Evolutionary conservation across 23 tunicate genomes (phyloP).

Genomic region (Oikopleura vanhoeffeni): DNA sequence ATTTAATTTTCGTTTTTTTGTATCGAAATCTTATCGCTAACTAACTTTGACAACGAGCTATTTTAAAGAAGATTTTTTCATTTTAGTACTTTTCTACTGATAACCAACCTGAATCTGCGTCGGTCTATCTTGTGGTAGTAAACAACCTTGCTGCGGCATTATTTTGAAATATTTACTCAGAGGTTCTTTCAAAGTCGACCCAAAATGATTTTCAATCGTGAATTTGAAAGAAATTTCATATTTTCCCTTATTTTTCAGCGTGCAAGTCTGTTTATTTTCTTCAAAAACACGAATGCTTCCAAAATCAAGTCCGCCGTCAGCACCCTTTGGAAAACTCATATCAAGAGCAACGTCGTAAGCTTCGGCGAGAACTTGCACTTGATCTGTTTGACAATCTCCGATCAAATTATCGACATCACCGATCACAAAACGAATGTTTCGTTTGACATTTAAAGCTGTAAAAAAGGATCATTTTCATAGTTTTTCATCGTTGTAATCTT

Average conservation of each 20-base stretch:
- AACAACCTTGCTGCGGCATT: conserved; percentile 74
- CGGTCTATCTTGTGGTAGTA: conserved; percentile 74
- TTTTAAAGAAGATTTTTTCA: too few relatives aligned
- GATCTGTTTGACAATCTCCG: conserved; percentile 83
- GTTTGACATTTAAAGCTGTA: conserved; percentile 65
- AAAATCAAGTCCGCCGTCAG: conserved; percentile 89
- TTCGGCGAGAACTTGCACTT: conserved; percentile 66
- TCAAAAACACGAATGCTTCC: conserved; percentile 71
- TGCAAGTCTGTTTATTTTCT: conserved; percentile 74
- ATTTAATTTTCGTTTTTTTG: too few relatives aligned
- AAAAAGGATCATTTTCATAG: too few relatives aligned
- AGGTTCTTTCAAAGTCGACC: too few relatives aligned
- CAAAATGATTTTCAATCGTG: neutral
- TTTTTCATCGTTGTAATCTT: too few relatives aligned
- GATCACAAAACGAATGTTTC: conserved; percentile 61
- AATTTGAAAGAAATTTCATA: conserved; percentile 78
- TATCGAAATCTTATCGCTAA: too few relatives aligned
- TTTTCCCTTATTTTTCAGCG: conserved; percentile 74
- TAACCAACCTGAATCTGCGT: conserved; percentile 35
- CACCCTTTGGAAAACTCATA: conserved; percentile 94
- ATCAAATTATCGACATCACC: conserved; percentile 58
- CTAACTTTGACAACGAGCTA: too few relatives aligned
- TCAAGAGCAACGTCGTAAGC: conserved; percentile 94
- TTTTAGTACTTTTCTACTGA: too few relatives aligned
- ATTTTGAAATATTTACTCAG: conserved; percentile 11